Percentiles rank a stretch among this genome's conserved stretches.
These are phyloP conservation scores for Dromiciops gliroides DNA, from an alignment of 2,113 vertebrate species.

Conservation along the genomic window DNA sequence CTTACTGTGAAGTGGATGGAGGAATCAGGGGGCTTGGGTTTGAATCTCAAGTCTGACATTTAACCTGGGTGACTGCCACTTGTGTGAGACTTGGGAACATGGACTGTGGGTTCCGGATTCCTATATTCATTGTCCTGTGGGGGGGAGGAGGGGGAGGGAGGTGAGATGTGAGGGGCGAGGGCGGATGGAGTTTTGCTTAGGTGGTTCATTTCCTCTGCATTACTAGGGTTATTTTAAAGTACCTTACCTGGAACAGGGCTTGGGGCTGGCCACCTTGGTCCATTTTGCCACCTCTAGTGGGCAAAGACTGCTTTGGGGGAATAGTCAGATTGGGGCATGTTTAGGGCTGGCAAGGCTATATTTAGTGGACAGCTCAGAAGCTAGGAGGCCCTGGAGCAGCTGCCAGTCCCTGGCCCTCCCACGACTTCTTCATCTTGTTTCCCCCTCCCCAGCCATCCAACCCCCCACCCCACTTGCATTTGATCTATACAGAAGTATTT, in stretches of 20 bases:
- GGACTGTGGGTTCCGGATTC: neutral
- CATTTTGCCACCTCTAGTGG: neutral
- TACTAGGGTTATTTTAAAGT: neutral
- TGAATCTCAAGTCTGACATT: neutral
- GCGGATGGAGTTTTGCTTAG: neutral
- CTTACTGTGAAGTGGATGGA: neutral
- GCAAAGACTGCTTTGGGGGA: neutral
- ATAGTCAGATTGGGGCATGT: slow-evolving; percentile 62
- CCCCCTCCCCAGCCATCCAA: neutral
- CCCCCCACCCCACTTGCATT: slow-evolving; percentile 63
- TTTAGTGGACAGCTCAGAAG: slow-evolving; percentile 70
- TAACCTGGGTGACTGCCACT: neutral
- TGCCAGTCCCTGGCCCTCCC: slow-evolving; percentile 24
- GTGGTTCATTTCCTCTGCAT: neutral
- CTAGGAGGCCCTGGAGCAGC: slow-evolving; percentile 71
- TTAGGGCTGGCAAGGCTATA: slow-evolving; percentile 61
- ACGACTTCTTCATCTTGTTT: neutral
- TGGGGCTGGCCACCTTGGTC: neutral
- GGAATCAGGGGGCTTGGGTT: neutral
- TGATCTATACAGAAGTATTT: slow-evolving; percentile 80
- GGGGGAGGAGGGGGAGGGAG: neutral
- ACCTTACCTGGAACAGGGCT: neutral
- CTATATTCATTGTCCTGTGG: neutral
- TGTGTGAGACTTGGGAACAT: neutral
- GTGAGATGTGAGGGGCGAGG: too few relatives aligned